Conservation (phyloP, 2,113 vertebrate genomes). For the Ploceus nigricollis region DNA sequence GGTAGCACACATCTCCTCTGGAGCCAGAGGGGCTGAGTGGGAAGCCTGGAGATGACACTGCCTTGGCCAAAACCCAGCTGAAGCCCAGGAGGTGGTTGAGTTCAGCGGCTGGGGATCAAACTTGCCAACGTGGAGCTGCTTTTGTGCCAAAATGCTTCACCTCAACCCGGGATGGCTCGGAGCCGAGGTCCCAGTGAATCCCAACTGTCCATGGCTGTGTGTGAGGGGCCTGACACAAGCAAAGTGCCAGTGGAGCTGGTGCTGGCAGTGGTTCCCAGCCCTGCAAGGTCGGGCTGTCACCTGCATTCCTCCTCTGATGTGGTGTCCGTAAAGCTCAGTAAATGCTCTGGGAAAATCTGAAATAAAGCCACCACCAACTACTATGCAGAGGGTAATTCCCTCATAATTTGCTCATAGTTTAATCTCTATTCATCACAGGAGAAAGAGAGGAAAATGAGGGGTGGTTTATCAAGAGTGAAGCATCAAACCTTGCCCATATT, state of each 20-base stretch:
- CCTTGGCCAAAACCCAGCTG: slow-evolving; percentile 27
- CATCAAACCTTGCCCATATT: neutral
- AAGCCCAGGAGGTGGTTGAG: neutral
- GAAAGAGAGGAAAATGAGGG: neutral
- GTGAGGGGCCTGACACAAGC: neutral
- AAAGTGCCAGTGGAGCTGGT: neutral
- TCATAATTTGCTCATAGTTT: neutral
- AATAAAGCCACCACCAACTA: neutral
- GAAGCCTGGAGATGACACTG: neutral
- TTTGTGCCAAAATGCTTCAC: neutral
- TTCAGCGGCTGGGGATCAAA: neutral
- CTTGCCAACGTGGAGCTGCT: neutral
- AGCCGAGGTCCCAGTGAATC: neutral
- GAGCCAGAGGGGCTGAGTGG: neutral
- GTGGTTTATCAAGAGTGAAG: neutral
- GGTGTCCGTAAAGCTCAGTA: accelerated
- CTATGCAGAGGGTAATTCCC: neutral
- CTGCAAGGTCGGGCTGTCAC: neutral
- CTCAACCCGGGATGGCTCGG: neutral
- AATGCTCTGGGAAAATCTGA: neutral
- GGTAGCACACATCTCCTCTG: neutral
- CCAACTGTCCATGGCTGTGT: accelerated
- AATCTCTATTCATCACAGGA: neutral
- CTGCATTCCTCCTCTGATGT: accelerated
- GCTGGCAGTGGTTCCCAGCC: neutral